These are phyloP conservation scores for Sitta carolinensis DNA, from an alignment of 2,797 vertebrate genomes.

Conservation along the genomic window DNA sequence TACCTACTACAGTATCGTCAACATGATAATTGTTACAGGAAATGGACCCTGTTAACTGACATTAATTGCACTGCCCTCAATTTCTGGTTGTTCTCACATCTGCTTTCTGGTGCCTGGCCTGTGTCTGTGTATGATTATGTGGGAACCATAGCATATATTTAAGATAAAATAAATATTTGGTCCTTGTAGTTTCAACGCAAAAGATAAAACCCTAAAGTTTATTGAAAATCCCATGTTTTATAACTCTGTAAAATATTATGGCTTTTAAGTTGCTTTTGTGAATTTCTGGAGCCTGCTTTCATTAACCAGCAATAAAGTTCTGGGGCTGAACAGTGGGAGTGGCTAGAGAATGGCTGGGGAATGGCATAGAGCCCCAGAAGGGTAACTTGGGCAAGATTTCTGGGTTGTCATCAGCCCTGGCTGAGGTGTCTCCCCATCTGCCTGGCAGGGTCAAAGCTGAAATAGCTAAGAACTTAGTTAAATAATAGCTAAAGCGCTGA, in stretches of 20 bases:
- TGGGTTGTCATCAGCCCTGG: neutral
- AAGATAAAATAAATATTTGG: conserved; percentile 23
- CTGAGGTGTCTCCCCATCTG: neutral
- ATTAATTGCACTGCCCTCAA: neutral
- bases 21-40: neutral
- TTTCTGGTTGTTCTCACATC: neutral
- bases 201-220: neutral
- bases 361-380: neutral
- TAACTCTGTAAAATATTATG: neutral
- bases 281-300: neutral
- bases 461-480: neutral
- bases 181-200: neutral
- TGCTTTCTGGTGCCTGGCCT: neutral
- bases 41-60: neutral
- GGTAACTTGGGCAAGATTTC: neutral
- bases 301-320: neutral
- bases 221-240: neutral
- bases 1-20: neutral
- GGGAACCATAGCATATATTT: neutral
- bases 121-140: neutral
- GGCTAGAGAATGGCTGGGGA: fast-evolving
- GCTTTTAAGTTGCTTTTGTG: neutral
- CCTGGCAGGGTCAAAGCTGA: neutral
- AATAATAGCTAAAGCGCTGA: neutral
- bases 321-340: neutral